Evolutionary conservation across 2,797 vertebrate genomes (phyloP), one percentile per base, ranked within the genome.

Genomic region (Chloroceryle amazona): DNA sequence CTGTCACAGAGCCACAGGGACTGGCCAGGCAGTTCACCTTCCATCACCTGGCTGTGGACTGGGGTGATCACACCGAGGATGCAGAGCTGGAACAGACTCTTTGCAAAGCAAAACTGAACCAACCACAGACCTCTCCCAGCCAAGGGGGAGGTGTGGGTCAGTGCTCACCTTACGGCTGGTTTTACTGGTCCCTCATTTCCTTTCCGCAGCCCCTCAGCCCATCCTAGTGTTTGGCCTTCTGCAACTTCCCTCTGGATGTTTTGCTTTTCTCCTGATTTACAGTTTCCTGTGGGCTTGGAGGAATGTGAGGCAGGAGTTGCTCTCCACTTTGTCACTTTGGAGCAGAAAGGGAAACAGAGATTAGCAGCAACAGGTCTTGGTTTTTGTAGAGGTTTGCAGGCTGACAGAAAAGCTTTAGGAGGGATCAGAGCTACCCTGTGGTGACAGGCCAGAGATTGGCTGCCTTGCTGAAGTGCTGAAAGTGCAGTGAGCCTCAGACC

Each of bases 271-370:
- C 41, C 85, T 87, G 92, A 66, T 92, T 95, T 89, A 91, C 67
- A 17, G 37, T 90, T 95, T 97, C 95, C 87, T 89, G 82, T 89
- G 97, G 95, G 93, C 90, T 63, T 14, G 67, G 78, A 88, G 87
- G 80, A 83, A 91, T 86, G 93, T 46, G 88, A 93, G 67, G 94
- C 91, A 70, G 92, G 81, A 89, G 63, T 66, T 86, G 86, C 58
- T 58, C 94, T 91, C 87, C 28, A 63, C 61, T 86, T 70, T 91
- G 94, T 84, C 93, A 68, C 65, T 83, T 79, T 4, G 9, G 54
- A 79, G 85, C 79, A 67, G 62, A 84, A 86, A 61, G 80, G 70
- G 62, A 87, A 91, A 35, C 26, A 6, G 47, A 63, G 89, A 70
- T 81, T 41, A 81, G 73, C 4, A 63, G 85, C 75, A 84, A 21